Conservation (phyloP, 1,140 invertebrate species). For the Tetramorium parvispinum region DNA sequence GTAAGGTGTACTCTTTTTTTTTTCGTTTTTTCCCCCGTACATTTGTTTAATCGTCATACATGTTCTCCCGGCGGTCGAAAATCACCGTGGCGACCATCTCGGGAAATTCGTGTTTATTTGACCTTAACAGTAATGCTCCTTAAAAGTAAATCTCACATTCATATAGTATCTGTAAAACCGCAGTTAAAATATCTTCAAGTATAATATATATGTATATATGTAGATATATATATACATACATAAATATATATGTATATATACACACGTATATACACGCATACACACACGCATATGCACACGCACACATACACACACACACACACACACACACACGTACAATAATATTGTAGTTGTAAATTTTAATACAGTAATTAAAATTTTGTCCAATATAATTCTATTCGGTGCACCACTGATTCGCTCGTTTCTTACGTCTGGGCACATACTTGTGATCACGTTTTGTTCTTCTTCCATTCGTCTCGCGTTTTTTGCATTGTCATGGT, state of each 20-base stretch:
- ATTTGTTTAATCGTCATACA: constrained; percentile 64
- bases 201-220: constrained; percentile 52
- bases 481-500: constrained; percentile 2
- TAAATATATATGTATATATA: neutral
- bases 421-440: constrained; percentile 2
- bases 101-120: constrained; percentile 60
- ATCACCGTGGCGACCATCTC: neutral
- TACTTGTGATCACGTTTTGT: constrained; percentile 5
- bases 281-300: constrained; percentile 15
- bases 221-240: neutral
- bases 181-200: constrained; percentile 83
- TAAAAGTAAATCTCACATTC: constrained; percentile 82
- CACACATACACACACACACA: constrained; percentile 63
- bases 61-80: constrained; percentile 59
- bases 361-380: constrained; percentile 78
- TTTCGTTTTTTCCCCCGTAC: constrained; percentile 3
- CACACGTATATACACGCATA: neutral
- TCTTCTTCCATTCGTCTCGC: neutral
- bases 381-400: constrained; percentile 72
- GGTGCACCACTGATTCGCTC: constrained; percentile 52
- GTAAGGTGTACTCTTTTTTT: constrained; percentile 75
- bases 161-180: constrained; percentile 83
- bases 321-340: constrained; percentile 64
- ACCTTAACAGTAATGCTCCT: constrained; percentile 71
- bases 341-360: constrained; percentile 49